Base-by-base conservation (phyloP, 2,797 vertebrate genomes). In the Crypturellus tataupa region DNA sequence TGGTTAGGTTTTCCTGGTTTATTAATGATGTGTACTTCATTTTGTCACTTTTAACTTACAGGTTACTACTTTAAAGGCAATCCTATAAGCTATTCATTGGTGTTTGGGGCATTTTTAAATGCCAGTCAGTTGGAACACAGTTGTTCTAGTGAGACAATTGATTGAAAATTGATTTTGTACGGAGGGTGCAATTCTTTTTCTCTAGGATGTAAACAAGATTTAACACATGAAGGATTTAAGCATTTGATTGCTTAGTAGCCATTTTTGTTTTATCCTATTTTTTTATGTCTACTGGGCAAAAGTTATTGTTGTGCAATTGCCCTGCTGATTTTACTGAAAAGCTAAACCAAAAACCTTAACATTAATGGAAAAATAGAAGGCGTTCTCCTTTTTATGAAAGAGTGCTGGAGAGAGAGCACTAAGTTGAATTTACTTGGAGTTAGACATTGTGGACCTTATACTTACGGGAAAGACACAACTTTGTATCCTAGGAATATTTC, bases 161-260 rank as follows among this genome's bases (percentile, higher is more conserved):
- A 95, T 81, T 84, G 63, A 37, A 47, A 94, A 91, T 95, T 86
- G 93, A 91, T 95, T 86, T 53, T 21, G 14, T 56, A 58, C n/a
- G 20, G 55, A 73, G 85, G 42, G 47, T 72, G 60, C 23, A 75
- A 23, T 46, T 83, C 31, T 90, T 73, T 90, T 10, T 80, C 70
- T 87, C 19, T 27, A 80, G 75, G 59, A 39, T 79, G 87, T 73
- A 81, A 93, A 93, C n/a, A 88, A 78, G 49, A 93, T 93, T 87
- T 90, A 77, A 82, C 81, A 87, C 49, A 93, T 67, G 72, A 85
- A 47, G 4, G 29, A 47, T 63, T 12, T n/a, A 76, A 75, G 7
- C 8, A 47, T 65, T 92, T 73, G 21, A 73, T 85, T 91, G 46
- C 53, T 85, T 76, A 60, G 21, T 53, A n/a, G 19, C 39, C 44